These are phyloP conservation scores for Ooceraea biroi DNA, from an alignment of 1,140 invertebrate species.

Conservation along the genomic window DNA sequence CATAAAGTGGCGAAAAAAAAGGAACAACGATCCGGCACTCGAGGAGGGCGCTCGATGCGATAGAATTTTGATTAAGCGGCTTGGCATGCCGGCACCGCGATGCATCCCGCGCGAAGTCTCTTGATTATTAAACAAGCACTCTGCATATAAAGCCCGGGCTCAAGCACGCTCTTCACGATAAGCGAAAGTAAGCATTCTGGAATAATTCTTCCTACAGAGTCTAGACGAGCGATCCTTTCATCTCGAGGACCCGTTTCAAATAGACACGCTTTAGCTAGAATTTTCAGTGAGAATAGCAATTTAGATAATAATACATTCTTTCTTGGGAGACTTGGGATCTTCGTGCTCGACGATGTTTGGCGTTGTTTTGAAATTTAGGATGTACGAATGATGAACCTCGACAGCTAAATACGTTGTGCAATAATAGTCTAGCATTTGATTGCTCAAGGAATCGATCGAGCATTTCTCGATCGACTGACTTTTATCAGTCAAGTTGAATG, in stretches of 20 bases:
- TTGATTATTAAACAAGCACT: conserved; percentile 66
- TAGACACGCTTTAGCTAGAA: background rate
- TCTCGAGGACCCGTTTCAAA: conserved; percentile 28
- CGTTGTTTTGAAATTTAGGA: conserved; percentile 6
- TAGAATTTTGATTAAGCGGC: conserved; percentile 66
- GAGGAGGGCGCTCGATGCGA: conserved; percentile 43
- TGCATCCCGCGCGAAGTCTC: conserved; percentile 50
- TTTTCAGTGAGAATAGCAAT: conserved; percentile 48
- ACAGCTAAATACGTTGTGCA: background rate
- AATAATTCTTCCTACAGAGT: conserved; percentile 62
- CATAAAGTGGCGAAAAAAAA: conserved; percentile 22
- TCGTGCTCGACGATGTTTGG: too few relatives aligned
- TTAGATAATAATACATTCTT: conserved; percentile 49
- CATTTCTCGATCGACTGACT: background rate
- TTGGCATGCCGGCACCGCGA: conserved; percentile 37
- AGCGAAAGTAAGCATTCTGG: conserved; percentile 58
- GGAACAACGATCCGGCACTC: conserved; percentile 1
- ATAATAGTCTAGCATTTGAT: background rate
- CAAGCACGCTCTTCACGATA: conserved; percentile 45
- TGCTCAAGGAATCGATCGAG: background rate
- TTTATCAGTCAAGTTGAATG: background rate
- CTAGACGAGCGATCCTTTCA: conserved; percentile 39
- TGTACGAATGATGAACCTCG: too few relatives aligned
- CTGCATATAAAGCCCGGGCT: conserved; percentile 20
- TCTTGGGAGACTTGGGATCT: conserved; percentile 12